Percentiles rank a stretch among this genome's conserved stretches.
These are phyloP conservation scores for Semnornis frantzii DNA, from an alignment of 2,113 vertebrate species.

Conservation along the genomic window DNA sequence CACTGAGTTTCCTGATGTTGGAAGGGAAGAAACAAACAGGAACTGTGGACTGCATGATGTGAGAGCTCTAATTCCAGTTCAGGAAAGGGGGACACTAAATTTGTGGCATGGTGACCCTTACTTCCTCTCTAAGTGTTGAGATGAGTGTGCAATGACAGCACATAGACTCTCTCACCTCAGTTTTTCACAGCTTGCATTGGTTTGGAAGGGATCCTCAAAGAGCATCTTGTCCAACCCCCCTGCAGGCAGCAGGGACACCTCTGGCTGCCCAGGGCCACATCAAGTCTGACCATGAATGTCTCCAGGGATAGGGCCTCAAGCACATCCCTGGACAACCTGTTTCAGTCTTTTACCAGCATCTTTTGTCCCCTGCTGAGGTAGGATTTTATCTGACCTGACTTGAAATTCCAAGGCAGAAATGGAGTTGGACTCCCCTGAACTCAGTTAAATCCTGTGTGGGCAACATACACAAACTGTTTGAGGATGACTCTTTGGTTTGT, in stretches of 20 bases:
- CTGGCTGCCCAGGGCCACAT: too few species aligned
- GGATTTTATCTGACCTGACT: neutral
- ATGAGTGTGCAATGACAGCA: neutral
- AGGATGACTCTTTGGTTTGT: neutral
- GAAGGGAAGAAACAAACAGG: neutral
- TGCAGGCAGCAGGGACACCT: too few species aligned
- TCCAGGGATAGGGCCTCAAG: too few species aligned
- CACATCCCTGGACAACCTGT: too few species aligned
- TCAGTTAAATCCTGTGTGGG: neutral
- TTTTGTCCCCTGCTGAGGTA: neutral
- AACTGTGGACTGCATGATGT: neutral
- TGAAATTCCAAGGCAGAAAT: neutral
- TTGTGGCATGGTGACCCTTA: neutral
- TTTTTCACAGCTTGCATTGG: neutral
- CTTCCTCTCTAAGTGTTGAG: neutral
- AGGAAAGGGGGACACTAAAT: neutral
- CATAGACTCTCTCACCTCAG: neutral
- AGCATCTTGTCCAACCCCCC: too few species aligned
- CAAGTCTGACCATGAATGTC: too few species aligned
- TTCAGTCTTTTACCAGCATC: too few species aligned
- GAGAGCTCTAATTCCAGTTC: neutral
- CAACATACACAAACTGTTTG: neutral
- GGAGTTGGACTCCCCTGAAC: neutral
- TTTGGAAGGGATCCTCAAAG: too few species aligned
- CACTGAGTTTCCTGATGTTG: neutral